These are phyloP conservation scores for Podilymbus podiceps DNA, from an alignment of 2,113 vertebrate species.

Conservation along the genomic window DNA sequence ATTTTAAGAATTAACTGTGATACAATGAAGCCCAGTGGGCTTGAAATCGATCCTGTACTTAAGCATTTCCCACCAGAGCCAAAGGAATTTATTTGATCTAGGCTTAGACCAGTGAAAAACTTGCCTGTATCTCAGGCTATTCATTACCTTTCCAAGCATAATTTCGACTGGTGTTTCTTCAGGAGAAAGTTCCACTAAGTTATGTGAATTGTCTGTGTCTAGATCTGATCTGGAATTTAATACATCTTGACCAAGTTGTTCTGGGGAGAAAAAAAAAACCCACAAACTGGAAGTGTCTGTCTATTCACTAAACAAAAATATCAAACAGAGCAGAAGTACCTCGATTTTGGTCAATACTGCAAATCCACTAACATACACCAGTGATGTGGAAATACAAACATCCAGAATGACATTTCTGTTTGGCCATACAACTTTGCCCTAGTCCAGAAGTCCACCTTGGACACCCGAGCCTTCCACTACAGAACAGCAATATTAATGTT, in stretches of 20 bases:
- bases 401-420: not conserved
- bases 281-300: not conserved
- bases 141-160: slow-evolving; percentile 73
- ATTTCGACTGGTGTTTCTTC: slow-evolving; percentile 55
- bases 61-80: not conserved
- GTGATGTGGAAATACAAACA: not conserved
- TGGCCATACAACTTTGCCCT: not conserved
- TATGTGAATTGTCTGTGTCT: not conserved
- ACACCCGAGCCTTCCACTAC: not conserved
- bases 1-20: not conserved
- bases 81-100: not conserved
- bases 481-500: not conserved
- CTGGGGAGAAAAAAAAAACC: not conserved
- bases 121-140: not conserved
- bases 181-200: not conserved
- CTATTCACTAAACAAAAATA: not conserved
- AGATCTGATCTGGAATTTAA: not conserved
- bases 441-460: not conserved
- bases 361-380: not conserved
- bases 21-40: not conserved
- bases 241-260: not conserved
- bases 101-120: not conserved
- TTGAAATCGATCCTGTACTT: not conserved
- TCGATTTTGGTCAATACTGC: not conserved
- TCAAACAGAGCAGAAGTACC: not conserved